These are phyloP conservation scores for Zaprionus lineosus DNA, from an alignment of 2,888 invertebrate genomes.

Conservation along the genomic window DNA sequence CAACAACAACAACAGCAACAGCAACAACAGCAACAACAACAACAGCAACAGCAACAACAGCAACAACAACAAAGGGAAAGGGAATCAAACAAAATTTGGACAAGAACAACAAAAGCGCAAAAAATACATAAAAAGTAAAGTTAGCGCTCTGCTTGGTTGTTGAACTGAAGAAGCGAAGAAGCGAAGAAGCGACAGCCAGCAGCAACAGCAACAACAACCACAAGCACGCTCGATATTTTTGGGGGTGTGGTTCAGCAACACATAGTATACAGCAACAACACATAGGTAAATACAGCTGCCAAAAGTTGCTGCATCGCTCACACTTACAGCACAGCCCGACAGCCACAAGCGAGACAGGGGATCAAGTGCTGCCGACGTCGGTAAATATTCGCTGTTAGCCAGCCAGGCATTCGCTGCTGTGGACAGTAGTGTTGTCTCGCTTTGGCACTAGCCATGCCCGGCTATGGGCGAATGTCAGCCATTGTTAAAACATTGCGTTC, in stretches of 20 bases:
- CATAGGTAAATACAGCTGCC: slow-evolving; percentile 72
- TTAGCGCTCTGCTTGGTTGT: slow-evolving; percentile 50
- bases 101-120: slow-evolving; percentile 36
- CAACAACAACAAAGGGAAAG: slow-evolving; percentile 29
- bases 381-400: slow-evolving; percentile 32
- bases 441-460: background rate
- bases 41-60: slow-evolving; percentile 28
- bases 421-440: slow-evolving; percentile 18
- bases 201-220: slow-evolving; percentile 16
- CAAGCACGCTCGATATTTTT: slow-evolving; percentile 40
- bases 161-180: slow-evolving; percentile 52
- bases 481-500: slow-evolving; percentile 60
- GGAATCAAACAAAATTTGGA: slow-evolving; percentile 52
- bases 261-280: slow-evolving; percentile 60
- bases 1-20: slow-evolving; percentile 25
- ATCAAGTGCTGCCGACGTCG: slow-evolving; percentile 8
- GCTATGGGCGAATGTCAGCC: slow-evolving; percentile 45
- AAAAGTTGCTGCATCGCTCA: slow-evolving; percentile 42
- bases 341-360: slow-evolving; percentile 24
- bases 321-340: slow-evolving; percentile 1
- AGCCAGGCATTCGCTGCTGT: slow-evolving; percentile 34
- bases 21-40: slow-evolving; percentile 36
- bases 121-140: slow-evolving; percentile 31
- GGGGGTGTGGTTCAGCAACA: slow-evolving; percentile 68
- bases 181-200: slow-evolving; percentile 33